Base-by-base conservation (phyloP, 2,113 vertebrate species). In the Megaleporinus macrocephalus region DNA sequence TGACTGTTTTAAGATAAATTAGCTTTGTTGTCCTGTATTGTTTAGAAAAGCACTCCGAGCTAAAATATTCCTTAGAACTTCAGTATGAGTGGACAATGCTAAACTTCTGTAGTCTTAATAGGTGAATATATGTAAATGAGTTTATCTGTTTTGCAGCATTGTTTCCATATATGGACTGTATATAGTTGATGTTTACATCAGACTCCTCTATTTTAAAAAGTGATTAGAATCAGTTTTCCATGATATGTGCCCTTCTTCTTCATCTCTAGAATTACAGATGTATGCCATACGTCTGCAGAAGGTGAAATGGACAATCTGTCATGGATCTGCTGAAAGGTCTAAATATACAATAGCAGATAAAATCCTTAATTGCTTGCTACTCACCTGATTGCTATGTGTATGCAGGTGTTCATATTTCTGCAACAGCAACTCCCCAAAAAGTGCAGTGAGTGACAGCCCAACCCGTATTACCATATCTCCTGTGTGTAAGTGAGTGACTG, bases 401-500 rank as follows among this genome's bases (percentile, higher is more conserved):
- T 66, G 10, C 65, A 59, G 75, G 59, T 74, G 59, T 74, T 29
- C 53, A 18, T 76, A 27, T 70, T 5, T 36, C 49, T 69, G 27
- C 3, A 16, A 29, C 0, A 51, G 47, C 11, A 30, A 66, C 63
- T 66, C 27, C 5, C 24, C 13, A 33, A 66, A 66, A 66, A 66
- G 49, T 33, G 7, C 6, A 33, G 57, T 49, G 49, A 44, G 20
- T 75, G 61, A 66, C 63, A 30, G 29, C 16, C 16, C 63, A 66
- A 33, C 63, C 27, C 29, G 16, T 33, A 66, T 66, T 66, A 66
- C 29, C 63, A 66, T 44, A 44, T 44, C 41, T 44, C 41, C 9
- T 44, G 55, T 70, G 77, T 61, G n/a, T 27, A 30, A 22, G 61
- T 27, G 78, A 68, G 68, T 76, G 65, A 76, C 41, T 53, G 71